Conservation (phyloP, 2,888 invertebrate species). For the Actias luna region DNA sequence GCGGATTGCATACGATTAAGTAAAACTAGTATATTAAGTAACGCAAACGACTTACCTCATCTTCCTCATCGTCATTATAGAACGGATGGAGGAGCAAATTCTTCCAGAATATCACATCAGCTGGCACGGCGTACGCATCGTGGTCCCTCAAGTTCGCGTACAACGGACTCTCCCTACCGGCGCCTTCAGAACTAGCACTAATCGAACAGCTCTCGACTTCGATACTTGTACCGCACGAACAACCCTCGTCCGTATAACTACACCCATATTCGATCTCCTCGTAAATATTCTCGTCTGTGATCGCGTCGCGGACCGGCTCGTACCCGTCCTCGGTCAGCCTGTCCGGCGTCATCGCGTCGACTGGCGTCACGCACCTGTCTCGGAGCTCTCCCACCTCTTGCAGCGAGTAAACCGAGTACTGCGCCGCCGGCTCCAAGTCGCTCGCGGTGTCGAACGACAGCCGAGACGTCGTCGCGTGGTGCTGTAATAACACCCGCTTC, state of each 20-base stretch:
- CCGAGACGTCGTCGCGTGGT: constrained; percentile 64
- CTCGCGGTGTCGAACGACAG: constrained; percentile 67
- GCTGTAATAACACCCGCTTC: constrained; percentile 55
- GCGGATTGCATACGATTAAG: too few species aligned
- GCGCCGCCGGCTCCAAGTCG: constrained; percentile 60
- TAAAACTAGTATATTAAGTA: too few species aligned
- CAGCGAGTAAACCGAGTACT: constrained; percentile 66
- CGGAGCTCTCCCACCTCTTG: constrained; percentile 66
- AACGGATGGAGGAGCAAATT: constrained; percentile 71
- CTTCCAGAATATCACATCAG: constrained; percentile 81
- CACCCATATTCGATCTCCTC: constrained; percentile 72
- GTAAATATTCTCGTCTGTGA: constrained; percentile 75
- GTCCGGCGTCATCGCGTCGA: constrained; percentile 70
- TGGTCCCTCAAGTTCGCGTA: constrained; percentile 74
- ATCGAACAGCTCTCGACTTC: constrained; percentile 74
- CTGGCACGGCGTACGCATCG: constrained; percentile 71
- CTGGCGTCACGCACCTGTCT: constrained; percentile 39
- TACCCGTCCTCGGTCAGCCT: constrained; percentile 72
- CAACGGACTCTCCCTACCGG: constrained; percentile 69
- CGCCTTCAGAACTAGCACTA: constrained; percentile 71
- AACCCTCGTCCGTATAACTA: constrained; percentile 72
- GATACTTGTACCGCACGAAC: constrained; percentile 72
- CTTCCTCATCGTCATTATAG: constrained; percentile 80
- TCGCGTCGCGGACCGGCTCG: constrained; percentile 72
- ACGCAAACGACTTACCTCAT: constrained; percentile 62